Base-by-base conservation (phyloP, 2,888 invertebrate species). In the Melitaea athalia region DNA sequence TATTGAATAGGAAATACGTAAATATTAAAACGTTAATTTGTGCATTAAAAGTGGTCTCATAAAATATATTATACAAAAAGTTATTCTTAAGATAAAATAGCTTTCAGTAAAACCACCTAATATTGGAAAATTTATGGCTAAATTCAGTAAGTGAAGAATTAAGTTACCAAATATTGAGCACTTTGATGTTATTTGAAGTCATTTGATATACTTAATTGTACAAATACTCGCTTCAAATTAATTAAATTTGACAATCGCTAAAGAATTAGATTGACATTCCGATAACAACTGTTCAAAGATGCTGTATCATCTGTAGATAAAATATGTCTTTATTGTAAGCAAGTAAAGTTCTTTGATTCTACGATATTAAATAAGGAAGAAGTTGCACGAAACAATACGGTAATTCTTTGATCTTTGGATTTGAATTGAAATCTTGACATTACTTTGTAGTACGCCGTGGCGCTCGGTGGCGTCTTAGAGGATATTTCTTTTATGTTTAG, bases 361-460 rank as follows among this genome's bases (percentile, higher is more conserved):
- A 24, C 14, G 61, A 69, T 69, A 61, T 70, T 65, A 67, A 69
- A 70, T 70, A 71, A 68, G 67, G 64, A 72, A 66, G 67, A 69
- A 57, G 68, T 72, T 73, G 72, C 63, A 70, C 64, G 73, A 70
- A 73, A 73, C 65, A 68, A 69, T 70, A 70, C 70, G 73, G 68
- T 74, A 68, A 75, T 72, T 74, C 74, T 69, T 74, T 74, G 72
- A 74, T 74, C 70, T 73, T 52, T 62, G 72, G 67, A 74, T 74
- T 72, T 72, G 67, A 72, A 72, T 72, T 72, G 69, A 70, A 69
- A 72, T 74, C 71, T 75, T 70, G 73, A 73, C 65, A 71, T 70
- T 67, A 62, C 72, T 69, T 72, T 72, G 69, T 72, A 59, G 63
- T 62, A 55, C 45, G 63, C 67, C 64, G 49, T 33, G 69, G 69